Base-by-base conservation (phyloP, 2,113 vertebrate species). In the Periophthalmodon schlosseri region DNA sequence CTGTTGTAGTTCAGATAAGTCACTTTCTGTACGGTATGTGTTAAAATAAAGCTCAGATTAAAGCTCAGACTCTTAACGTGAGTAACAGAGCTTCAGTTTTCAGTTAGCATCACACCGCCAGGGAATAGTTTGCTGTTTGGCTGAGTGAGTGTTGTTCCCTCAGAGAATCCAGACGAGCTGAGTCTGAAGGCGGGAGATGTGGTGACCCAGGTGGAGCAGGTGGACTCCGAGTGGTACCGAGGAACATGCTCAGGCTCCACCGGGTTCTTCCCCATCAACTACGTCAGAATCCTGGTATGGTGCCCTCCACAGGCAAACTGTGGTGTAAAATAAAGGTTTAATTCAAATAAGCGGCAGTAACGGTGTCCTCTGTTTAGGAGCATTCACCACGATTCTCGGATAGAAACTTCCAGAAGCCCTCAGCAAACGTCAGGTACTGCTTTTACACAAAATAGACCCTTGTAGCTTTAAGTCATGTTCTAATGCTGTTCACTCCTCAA, bases 171-270 rank as follows among this genome's bases (percentile, higher is more conserved):
- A 64, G 94, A 93, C 78, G 98, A 99, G 89, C 90, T 99, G 87
- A 82, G 70, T 64, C 94, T 99, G 82, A 93, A 44, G 83, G 91
- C 90, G 74, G 98, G 97, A 84, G 97, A 99, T 70, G 87, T 89
- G 9, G 93, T 98, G 82, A 92, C 71, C 88, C 93, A 94, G 87
- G 90, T 97, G 86, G 96, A 98, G 91, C 94, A 94, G 82, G 83
- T 98, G 44, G 95, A 97, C 90, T 16, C 70, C 0, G 94, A 97
- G 49, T 99, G 98, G 98, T 99, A 96, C 90, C 91, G 86, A 86
- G 98, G 97, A 34, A 96, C 92, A 75, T 96, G 94, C 72, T 91
- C 91, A 83, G 95, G 94, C 76, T 86, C 79, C 70, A 92, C 90
- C 12, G 98, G 98, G 15, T 92, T 96, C 77, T 99, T 99, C 91